Evolutionary conservation across 2,888 invertebrate species (phyloP), one percentile per base, ranked within the genome.

Genomic region (Eustalomyia histrio): DNA sequence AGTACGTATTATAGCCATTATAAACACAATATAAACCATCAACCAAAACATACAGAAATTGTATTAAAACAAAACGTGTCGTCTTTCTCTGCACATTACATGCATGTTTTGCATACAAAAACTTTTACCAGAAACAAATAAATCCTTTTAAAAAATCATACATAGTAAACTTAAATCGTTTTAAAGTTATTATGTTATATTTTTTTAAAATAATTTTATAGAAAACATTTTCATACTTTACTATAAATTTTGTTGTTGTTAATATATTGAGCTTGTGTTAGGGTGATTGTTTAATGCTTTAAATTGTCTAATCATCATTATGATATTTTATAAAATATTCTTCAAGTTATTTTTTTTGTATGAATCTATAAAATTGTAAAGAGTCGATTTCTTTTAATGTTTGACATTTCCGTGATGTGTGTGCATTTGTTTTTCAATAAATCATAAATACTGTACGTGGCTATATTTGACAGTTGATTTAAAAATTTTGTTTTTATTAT

Each of bases 341-440:
- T 39, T 39, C 39, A 8, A 39, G 12, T 39, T 12, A 12, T 5
- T 39, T 39, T 39, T 12, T 9, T 39, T 39, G 29, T 7, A 6
- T 29, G 10, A 39, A 39, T 12, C 39, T 39, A 39, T 21, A 14
- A 55, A 53, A 33, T 67, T 67, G 39, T 17, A 24, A 53, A 69
- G 18, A 52, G 61, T 29, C 14, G 69, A 69, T 69, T 69, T 76
- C 68, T 68, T 63, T 64, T 24, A 33, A 35, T 57, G 58, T 55
- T 73, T 68, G 61, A 73, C 67, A 69, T 74, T 80, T 71, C 75
- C 57, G 61, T 75, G 35, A 71, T 75, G 75, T 61, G 65, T 65
- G 71, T 35, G 61, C 71, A 71, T 67, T 61, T 71, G 60, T 24
- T 39, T 60, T 21, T 29, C 35, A 58, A 80, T 80, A 80, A 80